Conservation (phyloP, 2,113 vertebrate species). For the Phylloscopus trochilus region DNA sequence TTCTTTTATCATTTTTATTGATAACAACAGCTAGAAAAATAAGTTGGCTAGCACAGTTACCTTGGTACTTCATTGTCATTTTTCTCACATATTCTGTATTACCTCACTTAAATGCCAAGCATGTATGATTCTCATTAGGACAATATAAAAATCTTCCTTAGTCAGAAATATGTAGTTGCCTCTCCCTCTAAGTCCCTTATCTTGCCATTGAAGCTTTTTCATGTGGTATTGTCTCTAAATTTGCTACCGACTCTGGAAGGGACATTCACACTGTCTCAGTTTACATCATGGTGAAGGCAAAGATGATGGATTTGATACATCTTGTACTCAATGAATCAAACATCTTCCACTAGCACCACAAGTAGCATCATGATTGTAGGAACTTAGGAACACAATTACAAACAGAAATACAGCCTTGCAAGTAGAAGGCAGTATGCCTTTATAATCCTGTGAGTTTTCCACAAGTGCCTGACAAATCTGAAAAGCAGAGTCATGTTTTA, state of each 20-base stretch:
- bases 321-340: not conserved
- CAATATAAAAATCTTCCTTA: not conserved
- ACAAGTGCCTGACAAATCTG: not conserved
- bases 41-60: not conserved
- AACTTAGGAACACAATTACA: not conserved
- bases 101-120: not conserved
- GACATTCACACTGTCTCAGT: not conserved
- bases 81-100: not conserved
- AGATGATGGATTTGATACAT: not conserved
- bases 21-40: not conserved
- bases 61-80: not conserved
- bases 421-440: not conserved
- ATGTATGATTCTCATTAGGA: not conserved
- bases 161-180: not conserved
- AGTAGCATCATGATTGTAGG: not conserved
- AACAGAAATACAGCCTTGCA: not conserved
- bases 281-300: not conserved
- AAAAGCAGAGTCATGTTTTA: not conserved
- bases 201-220: not conserved
- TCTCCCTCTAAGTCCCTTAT: not conserved
- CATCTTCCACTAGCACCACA: not conserved
- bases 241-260: not conserved
- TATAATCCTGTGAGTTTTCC: not conserved
- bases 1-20: not conserved
- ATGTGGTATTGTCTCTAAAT: not conserved